Conservation (phyloP, 2,888 invertebrate species). For the Phorcus lineatus region DNA sequence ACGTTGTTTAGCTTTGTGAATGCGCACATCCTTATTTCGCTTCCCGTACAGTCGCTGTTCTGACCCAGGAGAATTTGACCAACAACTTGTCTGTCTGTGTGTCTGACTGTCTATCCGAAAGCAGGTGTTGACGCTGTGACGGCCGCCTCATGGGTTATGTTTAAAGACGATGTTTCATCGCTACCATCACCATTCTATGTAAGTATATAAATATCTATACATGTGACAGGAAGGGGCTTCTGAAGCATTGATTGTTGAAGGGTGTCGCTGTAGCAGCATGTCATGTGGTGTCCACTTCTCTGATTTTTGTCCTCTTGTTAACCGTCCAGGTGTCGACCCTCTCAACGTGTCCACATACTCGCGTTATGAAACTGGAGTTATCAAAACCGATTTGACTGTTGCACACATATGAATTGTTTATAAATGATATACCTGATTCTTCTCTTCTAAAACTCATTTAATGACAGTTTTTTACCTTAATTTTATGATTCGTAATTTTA, state of each 20-base stretch:
- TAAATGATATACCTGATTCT: too few relatives aligned
- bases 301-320: not conserved
- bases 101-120: not conserved
- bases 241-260: too few relatives aligned
- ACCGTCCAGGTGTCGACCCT: not conserved
- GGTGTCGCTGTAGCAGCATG: too few relatives aligned
- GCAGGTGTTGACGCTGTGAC: not conserved
- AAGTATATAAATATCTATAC: conserved; percentile 29
- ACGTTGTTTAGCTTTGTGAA: conserved; percentile 26
- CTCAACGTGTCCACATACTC: too few relatives aligned
- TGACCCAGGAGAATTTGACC: not conserved
- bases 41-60: not conserved
- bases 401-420: too few relatives aligned
- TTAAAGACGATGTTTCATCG: conserved; percentile 39
- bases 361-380: too few relatives aligned
- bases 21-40: conserved; percentile 8
- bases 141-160: not conserved
- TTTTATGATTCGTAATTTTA: too few relatives aligned
- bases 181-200: conserved; percentile 44
- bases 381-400: too few relatives aligned
- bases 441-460: too few relatives aligned
- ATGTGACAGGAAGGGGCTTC: not conserved
- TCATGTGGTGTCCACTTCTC: too few relatives aligned
- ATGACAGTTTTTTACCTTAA: too few relatives aligned
- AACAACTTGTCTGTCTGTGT: not conserved